Percentiles rank a stretch among this genome's conserved stretches.
phyloP scores from a whole-genome alignment of 1,140 invertebrate genomes.

The Drosophila nigrodunni region DNA sequence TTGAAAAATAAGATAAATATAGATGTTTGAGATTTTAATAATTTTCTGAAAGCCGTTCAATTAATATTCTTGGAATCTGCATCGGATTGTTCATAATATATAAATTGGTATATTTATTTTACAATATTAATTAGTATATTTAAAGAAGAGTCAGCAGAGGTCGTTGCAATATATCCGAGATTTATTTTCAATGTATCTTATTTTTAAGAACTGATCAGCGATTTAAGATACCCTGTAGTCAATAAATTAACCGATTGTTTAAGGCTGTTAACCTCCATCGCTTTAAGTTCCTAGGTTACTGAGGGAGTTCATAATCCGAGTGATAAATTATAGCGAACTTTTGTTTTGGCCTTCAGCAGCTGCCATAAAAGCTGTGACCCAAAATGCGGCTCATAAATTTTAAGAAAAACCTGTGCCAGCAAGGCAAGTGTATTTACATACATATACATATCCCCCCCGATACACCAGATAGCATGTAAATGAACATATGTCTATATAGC shows the following conservation, averaged over 20 bases:
- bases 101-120: no score
- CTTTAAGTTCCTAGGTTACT: conserved; percentile 5
- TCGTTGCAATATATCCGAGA: no score
- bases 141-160: no score
- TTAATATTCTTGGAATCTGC: no score
- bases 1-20: no score
- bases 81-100: no score
- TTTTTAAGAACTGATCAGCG: no score
- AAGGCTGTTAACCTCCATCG: conserved; percentile 2
- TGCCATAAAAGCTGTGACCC: conserved; percentile 31
- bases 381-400: conserved; percentile 71
- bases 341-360: conserved; percentile 64
- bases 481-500: background rate
- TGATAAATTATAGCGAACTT: conserved; percentile 75
- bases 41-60: no score
- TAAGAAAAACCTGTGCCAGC: conserved; percentile 57
- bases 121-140: no score
- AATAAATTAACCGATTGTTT: conserved; percentile 14
- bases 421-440: conserved; percentile 30
- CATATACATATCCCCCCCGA: conserved; percentile 4
- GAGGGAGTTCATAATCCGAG: conserved; percentile 14
- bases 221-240: background rate
- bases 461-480: conserved; percentile 7
- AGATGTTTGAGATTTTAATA: no score
- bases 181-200: no score